Conservation (phyloP, 2,113 vertebrate species). For the Ictalurus punctatus region DNA sequence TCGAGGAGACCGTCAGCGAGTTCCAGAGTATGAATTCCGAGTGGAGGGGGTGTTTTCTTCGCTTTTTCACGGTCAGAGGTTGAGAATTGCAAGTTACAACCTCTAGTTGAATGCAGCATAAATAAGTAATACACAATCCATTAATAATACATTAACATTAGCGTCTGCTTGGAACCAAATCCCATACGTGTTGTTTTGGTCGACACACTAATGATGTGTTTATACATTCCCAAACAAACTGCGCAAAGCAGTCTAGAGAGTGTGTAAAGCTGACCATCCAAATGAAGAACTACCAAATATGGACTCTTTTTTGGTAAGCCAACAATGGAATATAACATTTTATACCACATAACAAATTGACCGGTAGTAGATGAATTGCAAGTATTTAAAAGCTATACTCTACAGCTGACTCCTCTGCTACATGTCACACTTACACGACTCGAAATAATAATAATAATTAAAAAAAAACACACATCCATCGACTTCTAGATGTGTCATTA, state of each 20-base stretch:
- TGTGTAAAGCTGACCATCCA: not conserved
- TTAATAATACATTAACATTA: not conserved
- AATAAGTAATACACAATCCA: too few species aligned
- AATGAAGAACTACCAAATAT: not conserved
- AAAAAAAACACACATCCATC: not conserved
- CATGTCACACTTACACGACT: conserved; percentile 33
- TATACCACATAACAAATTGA: not conserved
- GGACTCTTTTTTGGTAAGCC: not conserved
- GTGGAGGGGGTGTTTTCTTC: too few species aligned
- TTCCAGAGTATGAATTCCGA: too few species aligned
- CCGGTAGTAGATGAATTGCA: not conserved
- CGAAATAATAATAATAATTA: not conserved
- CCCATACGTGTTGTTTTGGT: not conserved
- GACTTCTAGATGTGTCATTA: conserved; percentile 62
- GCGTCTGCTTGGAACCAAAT: not conserved
- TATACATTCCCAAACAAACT: not conserved
- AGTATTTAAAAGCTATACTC: not conserved
- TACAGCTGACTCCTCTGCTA: conserved; percentile 52
- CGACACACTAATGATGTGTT: not conserved
- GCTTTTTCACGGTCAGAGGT: too few species aligned
- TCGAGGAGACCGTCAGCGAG: too few species aligned
- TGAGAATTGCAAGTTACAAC: too few species aligned
- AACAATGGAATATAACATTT: not conserved
- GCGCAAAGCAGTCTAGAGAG: not conserved
- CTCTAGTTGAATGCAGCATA: not conserved